phyloP scores from a whole-genome alignment of 2,888 invertebrate genomes.

The Myathropa florea region DNA sequence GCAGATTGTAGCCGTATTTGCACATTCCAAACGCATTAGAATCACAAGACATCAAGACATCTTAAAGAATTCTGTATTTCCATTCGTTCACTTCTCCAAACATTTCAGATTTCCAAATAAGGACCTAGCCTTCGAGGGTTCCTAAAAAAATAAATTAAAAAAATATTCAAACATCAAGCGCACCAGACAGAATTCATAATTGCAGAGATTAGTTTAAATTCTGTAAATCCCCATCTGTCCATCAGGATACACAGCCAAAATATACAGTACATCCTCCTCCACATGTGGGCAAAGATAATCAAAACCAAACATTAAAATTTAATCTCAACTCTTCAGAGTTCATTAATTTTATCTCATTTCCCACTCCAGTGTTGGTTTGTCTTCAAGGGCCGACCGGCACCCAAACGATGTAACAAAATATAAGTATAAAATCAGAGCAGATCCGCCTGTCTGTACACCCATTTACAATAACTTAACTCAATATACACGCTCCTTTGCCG shows the following conservation, averaged over 20 bases:
- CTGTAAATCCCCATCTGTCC: neutral
- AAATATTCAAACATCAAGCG: neutral
- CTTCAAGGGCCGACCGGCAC: neutral
- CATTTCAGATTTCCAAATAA: neutral
- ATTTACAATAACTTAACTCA: neutral
- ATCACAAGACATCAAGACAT: too few relatives aligned
- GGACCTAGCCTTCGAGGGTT: too few relatives aligned
- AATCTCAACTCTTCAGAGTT: conserved; percentile 32
- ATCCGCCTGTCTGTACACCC: neutral
- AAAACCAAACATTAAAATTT: conserved; percentile 44
- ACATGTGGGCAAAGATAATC: neutral
- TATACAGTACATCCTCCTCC: neutral
- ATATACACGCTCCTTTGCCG: neutral
- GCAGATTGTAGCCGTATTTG: too few relatives aligned
- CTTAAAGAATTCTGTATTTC: too few relatives aligned
- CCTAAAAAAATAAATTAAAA: neutral
- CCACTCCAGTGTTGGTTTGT: neutral
- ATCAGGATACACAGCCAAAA: neutral
- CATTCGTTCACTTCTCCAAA: neutral
- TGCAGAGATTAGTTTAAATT: neutral
- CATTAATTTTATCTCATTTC: conserved; percentile 32
- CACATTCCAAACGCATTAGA: too few relatives aligned
- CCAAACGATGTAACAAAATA: conserved; percentile 13
- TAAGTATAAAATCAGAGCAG: conserved; percentile 8
- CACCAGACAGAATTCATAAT: neutral